phyloP scores from a whole-genome alignment of 2,888 invertebrate genomes.

The Bursaphelenchus okinawaensis region DNA sequence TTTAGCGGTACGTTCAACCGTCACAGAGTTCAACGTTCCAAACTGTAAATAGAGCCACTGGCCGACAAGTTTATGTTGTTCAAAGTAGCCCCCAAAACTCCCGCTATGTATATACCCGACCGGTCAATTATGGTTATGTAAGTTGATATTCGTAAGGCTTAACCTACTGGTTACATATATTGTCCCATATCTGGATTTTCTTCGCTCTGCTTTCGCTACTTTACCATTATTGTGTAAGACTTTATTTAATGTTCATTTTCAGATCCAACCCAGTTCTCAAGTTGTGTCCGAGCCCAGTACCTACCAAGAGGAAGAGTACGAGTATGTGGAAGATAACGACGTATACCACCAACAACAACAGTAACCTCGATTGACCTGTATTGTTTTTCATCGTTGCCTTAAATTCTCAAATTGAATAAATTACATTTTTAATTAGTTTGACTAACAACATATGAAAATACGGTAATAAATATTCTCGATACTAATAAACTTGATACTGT shows the following conservation, averaged over 20 bases:
- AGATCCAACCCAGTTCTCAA: neutral
- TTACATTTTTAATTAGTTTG: too few species aligned
- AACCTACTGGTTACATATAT: too few species aligned
- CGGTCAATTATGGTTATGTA: neutral
- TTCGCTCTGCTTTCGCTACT: too few species aligned
- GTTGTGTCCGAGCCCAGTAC: neutral
- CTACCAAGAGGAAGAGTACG: neutral
- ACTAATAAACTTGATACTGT: too few species aligned
- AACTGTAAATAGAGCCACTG: neutral
- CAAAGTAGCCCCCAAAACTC: neutral
- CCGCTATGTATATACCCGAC: neutral
- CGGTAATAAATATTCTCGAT: too few species aligned
- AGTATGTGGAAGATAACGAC: neutral
- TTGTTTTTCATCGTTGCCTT: too few species aligned
- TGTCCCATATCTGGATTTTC: too few species aligned
- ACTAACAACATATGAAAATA: too few species aligned
- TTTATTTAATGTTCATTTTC: neutral
- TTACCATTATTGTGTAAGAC: too few species aligned
- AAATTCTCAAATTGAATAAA: too few species aligned
- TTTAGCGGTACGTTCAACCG: slow-evolving; percentile 5
- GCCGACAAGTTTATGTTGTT: slow-evolving; percentile 2
- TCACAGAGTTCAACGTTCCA: neutral
- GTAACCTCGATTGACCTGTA: too few species aligned
- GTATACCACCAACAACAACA: neutral
- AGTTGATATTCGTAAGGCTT: neutral